phyloP scores from a whole-genome alignment of 92 coral and sea anemone genomes.

The Palythoa grandiflora region DNA sequence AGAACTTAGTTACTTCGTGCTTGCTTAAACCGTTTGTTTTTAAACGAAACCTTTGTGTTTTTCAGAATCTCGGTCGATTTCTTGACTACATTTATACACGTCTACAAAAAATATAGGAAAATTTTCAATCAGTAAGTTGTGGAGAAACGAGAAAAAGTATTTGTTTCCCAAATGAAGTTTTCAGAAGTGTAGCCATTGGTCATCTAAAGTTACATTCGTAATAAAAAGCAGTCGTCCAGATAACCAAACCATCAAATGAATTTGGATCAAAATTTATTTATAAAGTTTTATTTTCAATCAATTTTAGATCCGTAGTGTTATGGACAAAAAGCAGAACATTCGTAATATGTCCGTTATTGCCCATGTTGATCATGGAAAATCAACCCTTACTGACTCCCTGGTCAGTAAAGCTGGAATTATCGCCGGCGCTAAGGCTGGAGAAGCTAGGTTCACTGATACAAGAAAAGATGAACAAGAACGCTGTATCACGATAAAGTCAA shows the following conservation, averaged over 20 bases:
- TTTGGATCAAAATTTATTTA: neutral
- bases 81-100: too few relatives aligned
- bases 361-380: constrained; percentile 99
- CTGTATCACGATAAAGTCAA: constrained; percentile 96
- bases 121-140: neutral
- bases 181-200: too few relatives aligned
- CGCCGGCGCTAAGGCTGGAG: constrained; percentile 92
- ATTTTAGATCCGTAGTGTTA: constrained; percentile 93
- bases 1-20: neutral
- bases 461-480: constrained; percentile 98
- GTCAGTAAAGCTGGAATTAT: constrained; percentile 98
- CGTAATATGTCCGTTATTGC: constrained; percentile 99
- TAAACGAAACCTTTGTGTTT: too few relatives aligned
- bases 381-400: constrained; percentile 94
- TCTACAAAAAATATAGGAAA: neutral
- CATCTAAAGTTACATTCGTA: too few relatives aligned
- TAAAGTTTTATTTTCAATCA: neutral
- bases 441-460: constrained; percentile 94
- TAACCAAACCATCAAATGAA: neutral
- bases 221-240: too few relatives aligned
- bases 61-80: too few relatives aligned
- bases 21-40: too few relatives aligned
- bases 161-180: too few relatives aligned
- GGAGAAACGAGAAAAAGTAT: too few relatives aligned
- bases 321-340: constrained; percentile 96